A percentile compares a stretch with the other conserved stretches of the same genome.
These are phyloP conservation scores for Pseudococcus jackbeardsleyi DNA, from an alignment of 2,888 invertebrate species.

Conservation along the genomic window DNA sequence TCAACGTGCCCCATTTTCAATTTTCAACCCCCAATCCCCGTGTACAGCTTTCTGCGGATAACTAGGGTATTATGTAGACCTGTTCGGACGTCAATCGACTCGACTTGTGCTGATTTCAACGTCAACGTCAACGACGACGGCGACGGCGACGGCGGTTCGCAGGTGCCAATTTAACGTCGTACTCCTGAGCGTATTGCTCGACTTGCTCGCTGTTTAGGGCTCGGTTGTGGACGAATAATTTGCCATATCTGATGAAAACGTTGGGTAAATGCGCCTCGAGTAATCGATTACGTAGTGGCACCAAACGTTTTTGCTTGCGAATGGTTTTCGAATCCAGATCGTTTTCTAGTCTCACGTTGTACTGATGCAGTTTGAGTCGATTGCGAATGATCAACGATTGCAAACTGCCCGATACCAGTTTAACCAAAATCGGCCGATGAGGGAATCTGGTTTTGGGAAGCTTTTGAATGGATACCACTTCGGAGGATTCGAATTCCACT, in stretches of 20 bases:
- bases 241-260: constrained; percentile 4
- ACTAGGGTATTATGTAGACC: too few relatives aligned
- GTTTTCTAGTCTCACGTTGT: background rate
- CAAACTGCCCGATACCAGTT: background rate
- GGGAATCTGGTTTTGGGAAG: constrained; percentile 12
- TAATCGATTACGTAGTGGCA: background rate
- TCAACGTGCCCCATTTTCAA: too few relatives aligned
- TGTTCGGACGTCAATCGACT: too few relatives aligned
- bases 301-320: constrained; percentile 14
- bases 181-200: background rate
- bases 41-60: too few relatives aligned
- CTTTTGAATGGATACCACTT: background rate
- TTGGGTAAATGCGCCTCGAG: background rate
- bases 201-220: background rate
- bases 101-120: too few relatives aligned
- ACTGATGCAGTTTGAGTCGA: background rate
- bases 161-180: background rate
- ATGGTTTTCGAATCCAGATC: constrained; percentile 22
- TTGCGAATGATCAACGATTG: background rate
- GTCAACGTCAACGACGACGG: too few relatives aligned
- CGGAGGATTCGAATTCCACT: background rate
- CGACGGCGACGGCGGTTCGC: background rate
- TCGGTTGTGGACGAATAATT: background rate
- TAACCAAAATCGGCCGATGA: background rate
- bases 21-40: too few relatives aligned